Evolutionary conservation across 2,113 vertebrate species (phyloP).

Genomic region (Panthera tigris): DNA sequence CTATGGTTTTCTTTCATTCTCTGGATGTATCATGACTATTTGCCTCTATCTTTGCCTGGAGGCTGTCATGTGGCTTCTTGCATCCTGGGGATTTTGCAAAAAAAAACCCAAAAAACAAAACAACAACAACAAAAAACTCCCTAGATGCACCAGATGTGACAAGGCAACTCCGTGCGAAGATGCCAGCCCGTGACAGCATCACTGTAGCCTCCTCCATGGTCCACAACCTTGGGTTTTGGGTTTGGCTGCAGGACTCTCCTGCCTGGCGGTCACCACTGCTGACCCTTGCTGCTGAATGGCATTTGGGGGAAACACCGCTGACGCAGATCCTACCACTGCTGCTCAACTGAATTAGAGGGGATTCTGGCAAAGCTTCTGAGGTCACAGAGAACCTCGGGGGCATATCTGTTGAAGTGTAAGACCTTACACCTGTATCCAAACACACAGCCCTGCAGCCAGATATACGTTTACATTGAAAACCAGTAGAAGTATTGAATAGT

Average conservation of each 20-base stretch:
- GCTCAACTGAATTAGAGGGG: conserved; percentile 23
- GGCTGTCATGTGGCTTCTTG: conserved; percentile 56
- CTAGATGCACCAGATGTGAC: conserved; percentile 36
- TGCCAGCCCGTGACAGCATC: conserved; percentile 54
- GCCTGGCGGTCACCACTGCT: background rate
- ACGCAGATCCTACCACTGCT: background rate
- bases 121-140: conserved; percentile 56
- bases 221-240: background rate
- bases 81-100: conserved; percentile 41
- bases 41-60: conserved; percentile 56
- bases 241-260: background rate
- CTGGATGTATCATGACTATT: conserved; percentile 51
- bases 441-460: conserved; percentile 54
- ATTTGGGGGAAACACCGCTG: background rate
- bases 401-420: conserved; percentile 29
- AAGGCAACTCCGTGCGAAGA: conserved; percentile 30
- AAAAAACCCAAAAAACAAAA: background rate
- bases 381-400: conserved; percentile 22
- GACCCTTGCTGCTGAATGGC: conserved; percentile 6
- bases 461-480: conserved; percentile 5
- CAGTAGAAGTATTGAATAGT: conserved; percentile 61
- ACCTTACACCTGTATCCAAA: conserved; percentile 24
- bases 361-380: conserved; percentile 43
- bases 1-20: conserved; percentile 35
- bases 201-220: conserved; percentile 35